Evolutionary conservation across 2,888 invertebrate species (phyloP), one percentile per base, ranked within the genome.

Genomic region (Meteorus cinctellus): DNA sequence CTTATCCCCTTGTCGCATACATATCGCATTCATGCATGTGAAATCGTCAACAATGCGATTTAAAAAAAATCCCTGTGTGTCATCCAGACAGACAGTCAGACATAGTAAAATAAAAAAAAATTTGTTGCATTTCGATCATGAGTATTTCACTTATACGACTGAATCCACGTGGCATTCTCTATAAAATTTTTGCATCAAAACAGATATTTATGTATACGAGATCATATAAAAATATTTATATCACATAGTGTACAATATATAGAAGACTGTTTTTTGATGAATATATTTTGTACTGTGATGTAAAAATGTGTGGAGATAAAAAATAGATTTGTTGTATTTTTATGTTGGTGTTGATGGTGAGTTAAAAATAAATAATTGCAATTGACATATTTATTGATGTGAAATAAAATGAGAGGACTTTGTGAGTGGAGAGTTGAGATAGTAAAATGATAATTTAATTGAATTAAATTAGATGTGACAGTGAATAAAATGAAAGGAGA

Each of bases 41-140:
- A 62, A 62, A 31, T 16, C n/a, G 29, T 62, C 12, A 31, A 29
- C n/a, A 62, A 62, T 62, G 10, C 12, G 14, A 29, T 29, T 31
- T 62, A n/a, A 31, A 62, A 62, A 62, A 55, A 41, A 41, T 12
- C 12, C 55, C 55, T 24, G 24, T 34, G 10, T 29, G 29, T 62
- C 62, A 62, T 29, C 62, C 62, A 31, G 62, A 29, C 27, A 62
- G n/a, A n/a, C 48, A n/a, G 48, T n/a, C n/a, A n/a, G 48, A 55
- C 19, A 55, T n/a, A 55, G n/a, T n/a, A 8, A 19, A 55, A 55
- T n/a, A 6, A 5, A 48, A 24, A 24, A 60, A 14, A 60, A 60
- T 19, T 16, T 16, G n/a, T 27, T 62, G 27, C 6, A 62, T 62
- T 62, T 62, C 31, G 31, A 16, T 62, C 16, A 62, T 62, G 62